Percentiles rank a stretch among this genome's conserved stretches.
Conservation (phyloP, 2,888 invertebrate species). For the Drosophila prolongata region DNA sequence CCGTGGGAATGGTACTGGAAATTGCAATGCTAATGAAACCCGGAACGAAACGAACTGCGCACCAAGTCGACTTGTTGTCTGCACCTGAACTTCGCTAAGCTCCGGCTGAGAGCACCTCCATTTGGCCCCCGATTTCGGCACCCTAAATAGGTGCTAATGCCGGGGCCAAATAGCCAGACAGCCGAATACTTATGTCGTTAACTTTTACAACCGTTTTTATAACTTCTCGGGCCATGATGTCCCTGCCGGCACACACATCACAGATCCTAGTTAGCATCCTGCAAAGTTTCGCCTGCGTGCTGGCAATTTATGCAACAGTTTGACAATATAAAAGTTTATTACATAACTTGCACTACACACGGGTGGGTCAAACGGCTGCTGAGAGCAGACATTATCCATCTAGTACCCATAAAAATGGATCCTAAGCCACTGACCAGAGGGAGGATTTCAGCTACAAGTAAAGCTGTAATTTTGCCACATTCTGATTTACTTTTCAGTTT, state of each 20-base stretch:
- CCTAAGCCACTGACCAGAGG: constrained; percentile 19
- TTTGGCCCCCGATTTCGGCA: constrained; percentile 41
- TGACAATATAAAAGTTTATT: constrained; percentile 72
- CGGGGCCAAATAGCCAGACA: constrained; percentile 35
- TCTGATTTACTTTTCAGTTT: constrained; percentile 54
- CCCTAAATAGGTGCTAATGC: constrained; percentile 66
- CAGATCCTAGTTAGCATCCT: constrained; percentile 32
- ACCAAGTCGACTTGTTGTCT: constrained; percentile 8
- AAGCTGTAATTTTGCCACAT: constrained; percentile 66
- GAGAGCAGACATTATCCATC: constrained; percentile 31
- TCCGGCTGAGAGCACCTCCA: constrained; percentile 8
- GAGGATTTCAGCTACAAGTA: constrained; percentile 10
- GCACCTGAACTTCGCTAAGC: constrained; percentile 30
- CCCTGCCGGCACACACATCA: background rate
- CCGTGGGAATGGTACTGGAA: constrained; percentile 22
- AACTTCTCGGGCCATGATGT: constrained; percentile 42
- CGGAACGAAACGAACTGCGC: constrained; percentile 12
- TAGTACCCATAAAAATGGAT: constrained; percentile 57
- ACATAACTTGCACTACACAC: constrained; percentile 59
- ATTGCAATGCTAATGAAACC: constrained; percentile 64
- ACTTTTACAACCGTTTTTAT: constrained; percentile 44
- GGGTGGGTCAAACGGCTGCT: constrained; percentile 19
- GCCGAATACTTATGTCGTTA: constrained; percentile 45
- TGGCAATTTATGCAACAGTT: constrained; percentile 74
- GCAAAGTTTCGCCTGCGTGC: constrained; percentile 50